Percentiles rank a stretch among this genome's conserved stretches.
These are phyloP conservation scores for Dusona sp. DNA, from an alignment of 2,888 invertebrate species.

Conservation along the genomic window DNA sequence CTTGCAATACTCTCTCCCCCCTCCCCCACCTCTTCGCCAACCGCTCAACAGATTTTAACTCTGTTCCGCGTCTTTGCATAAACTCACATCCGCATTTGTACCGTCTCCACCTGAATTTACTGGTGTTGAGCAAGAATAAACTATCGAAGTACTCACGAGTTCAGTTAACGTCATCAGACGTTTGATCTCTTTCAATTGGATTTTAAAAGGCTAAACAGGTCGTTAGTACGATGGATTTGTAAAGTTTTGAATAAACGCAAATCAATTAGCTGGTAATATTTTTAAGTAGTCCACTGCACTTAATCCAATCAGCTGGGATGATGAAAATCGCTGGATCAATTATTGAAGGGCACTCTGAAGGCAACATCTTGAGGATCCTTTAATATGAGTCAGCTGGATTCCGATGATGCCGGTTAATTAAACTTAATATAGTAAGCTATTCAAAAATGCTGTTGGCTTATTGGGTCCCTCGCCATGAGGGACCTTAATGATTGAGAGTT, in stretches of 20 bases:
- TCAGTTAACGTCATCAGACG: slow-evolving; percentile 33
- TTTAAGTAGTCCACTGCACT: not conserved
- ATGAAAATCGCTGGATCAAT: not conserved
- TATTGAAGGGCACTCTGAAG: not conserved
- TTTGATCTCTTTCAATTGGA: not conserved
- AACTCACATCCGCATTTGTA: slow-evolving; percentile 61
- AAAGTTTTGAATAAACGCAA: not conserved
- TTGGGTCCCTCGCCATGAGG: not conserved
- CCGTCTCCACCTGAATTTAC: slow-evolving; percentile 41
- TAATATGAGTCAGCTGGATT: not conserved
- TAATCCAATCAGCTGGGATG: not conserved
- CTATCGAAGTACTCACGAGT: slow-evolving; percentile 21
- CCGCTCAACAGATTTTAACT: slow-evolving; percentile 29
- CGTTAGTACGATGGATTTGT: too few species aligned
- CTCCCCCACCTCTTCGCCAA: slow-evolving; percentile 1
- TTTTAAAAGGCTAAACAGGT: not conserved
- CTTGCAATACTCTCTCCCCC: slow-evolving; percentile 10
- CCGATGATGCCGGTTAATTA: not conserved
- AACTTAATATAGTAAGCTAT: not conserved
- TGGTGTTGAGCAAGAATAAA: slow-evolving; percentile 26
- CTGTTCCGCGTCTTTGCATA: slow-evolving; percentile 51
- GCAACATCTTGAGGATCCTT: not conserved
- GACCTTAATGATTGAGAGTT: not conserved
- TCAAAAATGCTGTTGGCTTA: not conserved
- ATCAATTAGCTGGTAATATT: not conserved